Conservation (phyloP, 2,113 vertebrate genomes). For the Phalacrocorax brasilianus region DNA sequence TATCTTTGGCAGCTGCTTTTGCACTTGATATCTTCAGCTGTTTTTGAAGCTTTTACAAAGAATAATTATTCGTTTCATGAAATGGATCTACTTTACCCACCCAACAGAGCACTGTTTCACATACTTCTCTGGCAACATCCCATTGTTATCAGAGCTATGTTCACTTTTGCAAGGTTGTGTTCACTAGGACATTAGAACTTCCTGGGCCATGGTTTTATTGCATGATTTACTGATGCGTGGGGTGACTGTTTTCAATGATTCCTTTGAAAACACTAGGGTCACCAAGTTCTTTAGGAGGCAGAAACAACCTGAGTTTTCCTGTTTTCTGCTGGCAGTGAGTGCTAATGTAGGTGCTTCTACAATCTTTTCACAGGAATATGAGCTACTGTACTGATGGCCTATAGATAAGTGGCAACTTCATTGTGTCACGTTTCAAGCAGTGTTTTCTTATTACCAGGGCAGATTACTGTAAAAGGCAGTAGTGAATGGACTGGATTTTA, state of each 20-base stretch:
- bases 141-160: neutral
- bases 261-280: neutral
- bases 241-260: neutral
- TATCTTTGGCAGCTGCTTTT: conserved; percentile 64
- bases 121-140: conserved; percentile 16
- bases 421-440: neutral
- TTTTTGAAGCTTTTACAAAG: conserved; percentile 64
- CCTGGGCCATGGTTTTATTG: neutral
- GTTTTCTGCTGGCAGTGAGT: neutral
- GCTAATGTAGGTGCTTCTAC: neutral
- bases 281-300: neutral
- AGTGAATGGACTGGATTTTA: neutral
- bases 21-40: conserved; percentile 57
- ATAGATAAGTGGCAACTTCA: neutral
- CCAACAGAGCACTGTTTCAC: neutral
- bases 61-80: conserved; percentile 55
- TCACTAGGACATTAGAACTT: neutral
- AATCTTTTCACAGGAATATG: neutral
- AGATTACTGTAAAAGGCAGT: neutral
- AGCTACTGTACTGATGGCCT: neutral
- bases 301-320: conserved; percentile 9
- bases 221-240: neutral
- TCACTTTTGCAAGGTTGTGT: neutral
- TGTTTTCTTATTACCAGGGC: neutral
- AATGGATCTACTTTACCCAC: conserved; percentile 7